Conservation (phyloP, 2,113 vertebrate species). For the Anas platyrhynchos region DNA sequence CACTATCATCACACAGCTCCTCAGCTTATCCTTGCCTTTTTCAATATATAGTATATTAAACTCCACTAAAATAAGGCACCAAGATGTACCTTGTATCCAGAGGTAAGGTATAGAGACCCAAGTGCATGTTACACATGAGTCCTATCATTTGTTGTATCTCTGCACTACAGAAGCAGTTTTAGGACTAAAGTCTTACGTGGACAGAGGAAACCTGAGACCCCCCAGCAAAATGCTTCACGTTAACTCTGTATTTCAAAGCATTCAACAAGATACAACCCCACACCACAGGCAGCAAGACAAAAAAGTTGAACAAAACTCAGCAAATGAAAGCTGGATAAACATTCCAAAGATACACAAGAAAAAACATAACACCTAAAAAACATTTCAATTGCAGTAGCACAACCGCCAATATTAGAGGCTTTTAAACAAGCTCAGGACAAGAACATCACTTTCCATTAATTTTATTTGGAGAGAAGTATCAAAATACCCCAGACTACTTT, state of each 20-base stretch:
- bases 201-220: background rate
- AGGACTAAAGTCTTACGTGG: rapidly evolving
- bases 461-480: background rate
- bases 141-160: background rate
- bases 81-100: background rate
- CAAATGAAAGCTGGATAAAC: background rate
- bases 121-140: background rate
- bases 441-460: background rate
- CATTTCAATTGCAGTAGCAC: background rate
- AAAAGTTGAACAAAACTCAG: background rate
- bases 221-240: background rate
- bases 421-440: background rate
- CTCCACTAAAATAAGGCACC: background rate
- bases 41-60: background rate
- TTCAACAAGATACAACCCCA: background rate
- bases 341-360: background rate
- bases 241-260: background rate
- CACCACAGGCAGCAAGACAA: rapidly evolving
- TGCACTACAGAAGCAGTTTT: background rate
- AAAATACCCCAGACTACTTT: background rate
- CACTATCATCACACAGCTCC: background rate
- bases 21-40: background rate
- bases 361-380: background rate
- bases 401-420: background rate
- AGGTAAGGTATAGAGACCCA: background rate